Evolutionary conservation across 2,888 invertebrate genomes (phyloP), one percentile per base, ranked within the genome.

Genomic region (Epinotia nisella): DNA sequence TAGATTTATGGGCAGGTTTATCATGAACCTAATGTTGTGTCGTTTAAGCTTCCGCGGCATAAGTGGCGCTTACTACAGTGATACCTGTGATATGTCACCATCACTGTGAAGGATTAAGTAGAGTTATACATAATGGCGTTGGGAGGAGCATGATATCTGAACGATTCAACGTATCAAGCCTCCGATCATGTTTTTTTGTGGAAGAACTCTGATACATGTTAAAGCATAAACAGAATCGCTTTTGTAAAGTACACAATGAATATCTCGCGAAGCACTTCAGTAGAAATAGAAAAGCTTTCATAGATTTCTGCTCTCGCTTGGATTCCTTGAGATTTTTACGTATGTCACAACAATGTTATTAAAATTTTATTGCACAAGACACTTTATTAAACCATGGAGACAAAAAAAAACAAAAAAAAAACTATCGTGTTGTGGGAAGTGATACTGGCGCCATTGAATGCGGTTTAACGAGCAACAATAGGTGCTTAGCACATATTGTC

Each of bases 41-140:
- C 72, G 68, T 72, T 72, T 62, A 49, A 56, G 67, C 68, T 72
- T 72, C 72, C 72, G 72, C 45, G 61, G 62, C 24, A 17, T 61
- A 70, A 70, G 60, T 55, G 69, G 55, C 66, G 55, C 39, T 66
- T 66, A 56, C 41, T 21, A 41, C 11, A 41, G 41, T 39, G 66
- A 66, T 55, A 55, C 65, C 39, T 10, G 65, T 39, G 65, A 55
- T 55, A 39, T 55, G 65, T 65, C 65, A 65, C 65, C n/a, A 21
- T 65, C 55, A 39, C 11, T 21, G 53, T 24, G 2, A 17, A 5
- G 11, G 49, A 15, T 29, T 39, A 21, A 17, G n/a, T n/a, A n/a
- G n/a, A 55, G 39, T 1, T 53, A 55, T n/a, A n/a, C n/a, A n/a
- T 13, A 65, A 53, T 39, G 15, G 39, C 39, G 39, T 39, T 53